Percentiles rank a stretch among this genome's conserved stretches.
Evolutionary conservation across 2,113 vertebrate species (phyloP).

Genomic region (Ctenodactylus gundi): DNA sequence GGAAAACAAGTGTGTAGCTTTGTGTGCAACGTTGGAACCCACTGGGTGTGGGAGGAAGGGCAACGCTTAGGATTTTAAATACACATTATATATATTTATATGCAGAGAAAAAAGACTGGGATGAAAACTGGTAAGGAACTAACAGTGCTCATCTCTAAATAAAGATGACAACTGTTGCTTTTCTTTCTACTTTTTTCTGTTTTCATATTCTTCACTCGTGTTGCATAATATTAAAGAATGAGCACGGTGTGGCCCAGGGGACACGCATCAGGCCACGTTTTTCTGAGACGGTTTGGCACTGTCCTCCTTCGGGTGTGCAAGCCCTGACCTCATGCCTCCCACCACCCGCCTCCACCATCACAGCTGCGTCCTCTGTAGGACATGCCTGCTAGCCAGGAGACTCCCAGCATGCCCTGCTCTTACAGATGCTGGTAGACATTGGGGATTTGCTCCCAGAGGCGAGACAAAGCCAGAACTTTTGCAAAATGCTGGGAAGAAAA

Average conservation of each 20-base stretch:
- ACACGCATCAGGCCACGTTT: neutral
- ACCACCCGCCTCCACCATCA: fast-evolving
- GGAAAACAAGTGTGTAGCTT: neutral
- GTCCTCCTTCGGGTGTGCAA: neutral
- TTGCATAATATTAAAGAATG: neutral
- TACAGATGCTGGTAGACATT: neutral
- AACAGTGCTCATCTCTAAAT: neutral
- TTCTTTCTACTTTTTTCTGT: neutral
- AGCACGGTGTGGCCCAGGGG: neutral
- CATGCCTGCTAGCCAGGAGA: fast-evolving
- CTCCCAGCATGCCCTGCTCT: neutral
- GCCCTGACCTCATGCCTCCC: neutral
- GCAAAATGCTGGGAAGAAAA: neutral
- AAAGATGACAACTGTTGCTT: neutral
- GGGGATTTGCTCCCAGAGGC: neutral
- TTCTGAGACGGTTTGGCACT: neutral
- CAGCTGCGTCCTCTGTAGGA: neutral
- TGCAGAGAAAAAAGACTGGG: neutral
- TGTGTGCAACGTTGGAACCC: neutral
- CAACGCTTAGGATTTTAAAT: neutral
- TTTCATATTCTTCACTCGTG: neutral
- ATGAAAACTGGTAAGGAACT: neutral
- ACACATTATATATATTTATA: fast-evolving
- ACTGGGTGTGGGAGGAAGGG: fast-evolving
- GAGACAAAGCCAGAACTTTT: neutral